Evolutionary conservation across 2,888 invertebrate genomes (phyloP).

Genomic region (Sphecodes monilicornis): DNA sequence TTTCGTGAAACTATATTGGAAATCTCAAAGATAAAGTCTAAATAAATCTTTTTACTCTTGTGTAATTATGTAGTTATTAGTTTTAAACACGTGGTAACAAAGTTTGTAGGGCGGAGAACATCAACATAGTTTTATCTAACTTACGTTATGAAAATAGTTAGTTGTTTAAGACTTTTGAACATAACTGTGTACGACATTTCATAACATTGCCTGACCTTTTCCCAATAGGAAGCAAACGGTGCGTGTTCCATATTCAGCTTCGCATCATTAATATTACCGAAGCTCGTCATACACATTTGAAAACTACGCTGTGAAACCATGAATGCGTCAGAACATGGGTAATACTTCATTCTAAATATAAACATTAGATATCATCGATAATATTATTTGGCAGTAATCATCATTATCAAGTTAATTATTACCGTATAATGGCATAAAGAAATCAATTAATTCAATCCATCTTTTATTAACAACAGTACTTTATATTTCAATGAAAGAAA

Average conservation of each 20-base stretch:
- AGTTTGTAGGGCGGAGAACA: slow-evolving; percentile 34
- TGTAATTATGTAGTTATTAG: neutral
- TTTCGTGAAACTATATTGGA: neutral
- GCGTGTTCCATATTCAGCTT: slow-evolving; percentile 63
- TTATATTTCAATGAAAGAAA: slow-evolving; percentile 1
- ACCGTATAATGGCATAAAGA: neutral
- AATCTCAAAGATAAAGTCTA: too few relatives aligned
- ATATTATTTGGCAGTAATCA: slow-evolving; percentile 11
- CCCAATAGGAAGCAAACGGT: slow-evolving; percentile 72
- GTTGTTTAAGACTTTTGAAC: slow-evolving; percentile 2
- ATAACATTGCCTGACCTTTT: slow-evolving; percentile 62
- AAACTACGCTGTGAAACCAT: slow-evolving; percentile 84
- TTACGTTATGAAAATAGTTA: slow-evolving; percentile 13
- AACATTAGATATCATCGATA: slow-evolving; percentile 15
- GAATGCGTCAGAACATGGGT: slow-evolving; percentile 93
- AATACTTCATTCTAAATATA: slow-evolving; percentile 80
- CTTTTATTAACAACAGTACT: neutral
- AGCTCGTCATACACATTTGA: slow-evolving; percentile 70
- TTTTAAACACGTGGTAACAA: neutral
- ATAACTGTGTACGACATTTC: slow-evolving; percentile 30
- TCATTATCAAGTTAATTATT: neutral
- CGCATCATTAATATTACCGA: slow-evolving; percentile 71
- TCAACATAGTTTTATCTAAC: slow-evolving; percentile 25
- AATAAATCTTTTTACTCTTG: too few relatives aligned
- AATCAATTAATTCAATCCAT: neutral